Conservation (phyloP, 92 coral and sea anemone species). For the Meandrina meandrites region DNA sequence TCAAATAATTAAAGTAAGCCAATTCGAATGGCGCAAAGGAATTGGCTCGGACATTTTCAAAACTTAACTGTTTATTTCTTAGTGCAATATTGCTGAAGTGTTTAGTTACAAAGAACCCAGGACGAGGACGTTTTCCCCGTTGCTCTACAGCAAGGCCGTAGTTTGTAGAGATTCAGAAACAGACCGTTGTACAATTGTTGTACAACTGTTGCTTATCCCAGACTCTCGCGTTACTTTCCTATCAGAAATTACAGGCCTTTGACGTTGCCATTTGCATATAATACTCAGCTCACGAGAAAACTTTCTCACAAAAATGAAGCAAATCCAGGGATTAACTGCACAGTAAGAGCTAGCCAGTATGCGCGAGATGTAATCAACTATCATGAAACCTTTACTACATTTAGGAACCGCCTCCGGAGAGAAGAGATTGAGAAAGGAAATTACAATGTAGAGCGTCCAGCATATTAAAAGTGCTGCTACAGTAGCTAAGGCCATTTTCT, state of each 20-base stretch:
- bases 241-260: background rate
- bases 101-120: too few relatives aligned
- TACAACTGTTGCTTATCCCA: background rate
- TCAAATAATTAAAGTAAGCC: too few relatives aligned
- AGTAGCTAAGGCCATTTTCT: constrained; percentile 14
- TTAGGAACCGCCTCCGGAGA: background rate
- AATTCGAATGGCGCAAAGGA: too few relatives aligned
- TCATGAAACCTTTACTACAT: background rate
- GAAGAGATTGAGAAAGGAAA: background rate
- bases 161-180: background rate
- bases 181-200: background rate
- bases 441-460: background rate
- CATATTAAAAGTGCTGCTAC: constrained; percentile 4
- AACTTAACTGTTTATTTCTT: too few relatives aligned
- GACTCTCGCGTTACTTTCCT: background rate
- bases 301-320: constrained; percentile 19
- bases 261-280: background rate
- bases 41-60: too few relatives aligned
- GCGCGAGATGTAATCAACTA: background rate
- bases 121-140: background rate
- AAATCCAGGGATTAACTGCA: constrained; percentile 11
- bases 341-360: constrained; percentile 15
- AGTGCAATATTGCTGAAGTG: too few relatives aligned
- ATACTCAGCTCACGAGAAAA: constrained; percentile 12
- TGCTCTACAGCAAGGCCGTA: background rate